phyloP scores from a whole-genome alignment of 2,113 vertebrate genomes.

The cat (Felis catus) region F.catus_Fca126_mat1.0 CM031419.1:144205501-144206000 shows the following conservation, averaged over 20 bases:
- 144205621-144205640: neutral
- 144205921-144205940: neutral
- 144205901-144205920: neutral
- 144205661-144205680: neutral
- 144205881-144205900: neutral
- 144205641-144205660: neutral
- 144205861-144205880: neutral
- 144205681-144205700: neutral
- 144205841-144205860: constrained; percentile 12
- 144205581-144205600: neutral
- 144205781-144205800: neutral
- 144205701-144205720: neutral
- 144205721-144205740: constrained; percentile 32
- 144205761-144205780: neutral
- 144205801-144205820: neutral
- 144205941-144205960: neutral
- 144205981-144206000: neutral
- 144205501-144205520: neutral
- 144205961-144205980: neutral
- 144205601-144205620: neutral
- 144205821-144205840: neutral
- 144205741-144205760: neutral
- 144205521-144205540: neutral
- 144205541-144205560: neutral
- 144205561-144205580: neutral